phyloP scores from a whole-genome alignment of 2,113 vertebrate species.

The Ictalurus punctatus region DNA sequence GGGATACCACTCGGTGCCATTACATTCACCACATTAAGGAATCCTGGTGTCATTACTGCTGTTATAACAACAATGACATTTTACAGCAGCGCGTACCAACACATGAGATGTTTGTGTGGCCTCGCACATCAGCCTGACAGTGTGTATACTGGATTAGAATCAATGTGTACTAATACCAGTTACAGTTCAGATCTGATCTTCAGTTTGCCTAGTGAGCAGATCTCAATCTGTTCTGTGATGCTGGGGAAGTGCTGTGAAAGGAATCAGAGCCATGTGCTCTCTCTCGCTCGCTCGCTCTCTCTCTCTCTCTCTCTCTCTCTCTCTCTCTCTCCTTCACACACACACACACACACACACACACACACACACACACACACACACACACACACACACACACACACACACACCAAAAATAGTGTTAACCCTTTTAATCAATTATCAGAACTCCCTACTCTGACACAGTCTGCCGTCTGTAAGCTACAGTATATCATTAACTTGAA shows the following conservation, averaged over 20 bases:
- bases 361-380: not conserved
- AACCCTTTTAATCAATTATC: constrained; percentile 35
- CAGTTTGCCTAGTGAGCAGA: not conserved
- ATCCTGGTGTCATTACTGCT: not conserved
- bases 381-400: not conserved
- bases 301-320: no score
- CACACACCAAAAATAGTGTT: constrained; percentile 4
- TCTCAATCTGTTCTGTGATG: constrained; percentile 23
- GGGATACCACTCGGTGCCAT: not conserved
- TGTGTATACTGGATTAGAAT: constrained; percentile 1
- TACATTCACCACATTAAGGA: constrained; percentile 3
- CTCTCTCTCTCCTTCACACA: no score
- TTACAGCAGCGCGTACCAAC: constrained; percentile 2
- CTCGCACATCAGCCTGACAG: constrained; percentile 1
- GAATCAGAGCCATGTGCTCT: constrained; percentile 25
- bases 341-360: not conserved
- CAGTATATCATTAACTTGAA: not conserved
- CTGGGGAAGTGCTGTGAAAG: constrained; percentile 12
- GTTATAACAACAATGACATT: constrained; percentile 19
- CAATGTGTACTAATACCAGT: constrained; percentile 4
- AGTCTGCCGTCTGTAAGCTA: not conserved
- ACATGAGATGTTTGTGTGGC: constrained; percentile 19
- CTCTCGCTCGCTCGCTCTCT: not conserved
- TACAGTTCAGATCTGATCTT: constrained; percentile 12
- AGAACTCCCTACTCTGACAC: constrained; percentile 6